Conservation (phyloP, 2,113 vertebrate species). For the Proterorhinus semilunaris region DNA sequence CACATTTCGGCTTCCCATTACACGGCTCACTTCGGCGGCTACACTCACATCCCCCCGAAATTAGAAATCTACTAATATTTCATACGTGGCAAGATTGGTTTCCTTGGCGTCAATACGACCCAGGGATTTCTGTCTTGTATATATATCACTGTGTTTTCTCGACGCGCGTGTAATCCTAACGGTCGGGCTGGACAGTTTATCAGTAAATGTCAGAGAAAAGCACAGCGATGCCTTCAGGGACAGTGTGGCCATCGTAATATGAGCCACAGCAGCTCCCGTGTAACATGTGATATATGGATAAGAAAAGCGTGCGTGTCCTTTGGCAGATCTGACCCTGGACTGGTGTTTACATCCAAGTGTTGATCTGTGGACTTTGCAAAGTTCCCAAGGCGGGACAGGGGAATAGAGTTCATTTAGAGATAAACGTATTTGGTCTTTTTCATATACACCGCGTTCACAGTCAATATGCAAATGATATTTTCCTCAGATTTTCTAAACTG, state of each 20-base stretch:
- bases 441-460: too few relatives aligned
- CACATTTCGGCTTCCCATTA: background rate
- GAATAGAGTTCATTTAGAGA: too few relatives aligned
- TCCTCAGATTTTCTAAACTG: too few relatives aligned
- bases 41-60: background rate
- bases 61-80: background rate
- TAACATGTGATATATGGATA: conserved; percentile 1
- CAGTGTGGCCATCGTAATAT: conserved; percentile 10
- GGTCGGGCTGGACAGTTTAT: too few relatives aligned
- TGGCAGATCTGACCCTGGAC: too few relatives aligned
- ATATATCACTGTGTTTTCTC: too few relatives aligned
- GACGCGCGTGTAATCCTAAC: background rate
- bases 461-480: too few relatives aligned
- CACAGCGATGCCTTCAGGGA: conserved; percentile 28
- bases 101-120: background rate
- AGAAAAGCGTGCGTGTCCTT: too few relatives aligned
- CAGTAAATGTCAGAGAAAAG: conserved; percentile 2
- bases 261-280: background rate
- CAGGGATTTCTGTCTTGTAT: background rate
- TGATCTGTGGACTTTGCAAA: too few relatives aligned
- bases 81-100: background rate
- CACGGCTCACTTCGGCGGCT: background rate
- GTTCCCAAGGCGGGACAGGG: too few relatives aligned
- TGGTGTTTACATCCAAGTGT: too few relatives aligned
- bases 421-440: too few relatives aligned